Percentiles rank a stretch among this genome's conserved stretches.
These are phyloP conservation scores for Callospermophilus lateralis DNA, from an alignment of 2,113 vertebrate species.

Conservation along the genomic window DNA sequence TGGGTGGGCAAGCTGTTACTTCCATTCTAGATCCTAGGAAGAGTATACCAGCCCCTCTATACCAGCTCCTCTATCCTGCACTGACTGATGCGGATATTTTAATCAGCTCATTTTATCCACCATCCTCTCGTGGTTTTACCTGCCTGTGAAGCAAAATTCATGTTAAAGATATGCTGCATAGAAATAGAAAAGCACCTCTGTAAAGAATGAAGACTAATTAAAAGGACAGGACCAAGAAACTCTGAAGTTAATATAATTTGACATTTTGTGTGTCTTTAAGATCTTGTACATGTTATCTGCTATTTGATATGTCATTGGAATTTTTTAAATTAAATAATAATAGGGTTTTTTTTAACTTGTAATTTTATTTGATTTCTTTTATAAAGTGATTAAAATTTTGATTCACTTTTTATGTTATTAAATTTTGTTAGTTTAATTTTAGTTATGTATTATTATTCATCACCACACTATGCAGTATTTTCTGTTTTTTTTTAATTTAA, in stretches of 20 bases:
- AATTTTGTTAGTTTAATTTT: constrained; percentile 21
- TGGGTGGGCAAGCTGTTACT: background rate
- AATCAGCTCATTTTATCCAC: background rate
- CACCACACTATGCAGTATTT: background rate
- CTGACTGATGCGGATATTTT: background rate
- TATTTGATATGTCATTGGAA: constrained; percentile 45
- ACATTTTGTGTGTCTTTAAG: background rate
- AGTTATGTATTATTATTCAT: constrained; percentile 21
- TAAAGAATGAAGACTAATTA: background rate
- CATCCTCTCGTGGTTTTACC: background rate
- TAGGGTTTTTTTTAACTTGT: background rate
- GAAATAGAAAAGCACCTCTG: background rate
- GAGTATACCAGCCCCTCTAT: background rate
- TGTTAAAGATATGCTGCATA: background rate
- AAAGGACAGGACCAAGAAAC: background rate
- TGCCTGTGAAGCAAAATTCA: background rate
- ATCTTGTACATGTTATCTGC: background rate
- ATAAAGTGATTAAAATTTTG: constrained; percentile 39
- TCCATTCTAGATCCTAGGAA: background rate
- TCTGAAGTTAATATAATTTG: background rate
- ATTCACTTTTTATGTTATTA: constrained; percentile 28
- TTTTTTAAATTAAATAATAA: background rate
- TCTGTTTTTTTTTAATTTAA: background rate
- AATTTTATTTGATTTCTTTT: constrained; percentile 52
- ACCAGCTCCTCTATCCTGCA: background rate